phyloP scores from a whole-genome alignment of 2,113 vertebrate genomes.

The Dinomys branickii region DNA sequence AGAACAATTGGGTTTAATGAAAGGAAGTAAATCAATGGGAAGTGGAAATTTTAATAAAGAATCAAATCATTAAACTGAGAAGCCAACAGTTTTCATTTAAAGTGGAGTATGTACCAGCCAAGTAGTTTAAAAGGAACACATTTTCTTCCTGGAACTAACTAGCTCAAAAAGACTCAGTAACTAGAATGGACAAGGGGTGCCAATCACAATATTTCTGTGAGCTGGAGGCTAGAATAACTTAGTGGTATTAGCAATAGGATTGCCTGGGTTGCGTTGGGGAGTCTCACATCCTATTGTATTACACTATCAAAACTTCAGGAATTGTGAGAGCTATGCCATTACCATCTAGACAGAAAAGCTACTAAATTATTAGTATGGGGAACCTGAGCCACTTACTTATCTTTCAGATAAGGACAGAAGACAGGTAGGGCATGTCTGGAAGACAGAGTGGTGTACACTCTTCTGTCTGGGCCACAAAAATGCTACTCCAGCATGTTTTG shows the following conservation, averaged over 20 bases:
- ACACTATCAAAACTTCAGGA: conserved; percentile 65
- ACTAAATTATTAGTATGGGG: conserved; percentile 79
- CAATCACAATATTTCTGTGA: conserved; percentile 33
- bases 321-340: conserved; percentile 63
- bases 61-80: conserved; percentile 11
- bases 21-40: conserved; percentile 11
- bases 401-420: conserved; percentile 68
- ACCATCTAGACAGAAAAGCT: conserved; percentile 72
- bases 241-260: conserved; percentile 24
- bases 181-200: neutral
- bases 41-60: neutral
- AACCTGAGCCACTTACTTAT: conserved; percentile 75
- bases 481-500: conserved; percentile 52
- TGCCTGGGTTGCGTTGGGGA: conserved; percentile 59
- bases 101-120: neutral
- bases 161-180: conserved; percentile 38
- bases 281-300: conserved; percentile 58
- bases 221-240: conserved; percentile 13
- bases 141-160: conserved; percentile 22
- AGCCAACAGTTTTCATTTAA: conserved; percentile 22
- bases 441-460: conserved; percentile 51
- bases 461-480: conserved; percentile 62
- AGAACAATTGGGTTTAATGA: neutral
- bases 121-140: neutral
- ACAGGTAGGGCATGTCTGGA: conserved; percentile 64